Percentiles rank a stretch among this genome's conserved stretches.
Evolutionary conservation across 2,113 vertebrate species (phyloP).

Genomic region (Bombycilla garrulus): DNA sequence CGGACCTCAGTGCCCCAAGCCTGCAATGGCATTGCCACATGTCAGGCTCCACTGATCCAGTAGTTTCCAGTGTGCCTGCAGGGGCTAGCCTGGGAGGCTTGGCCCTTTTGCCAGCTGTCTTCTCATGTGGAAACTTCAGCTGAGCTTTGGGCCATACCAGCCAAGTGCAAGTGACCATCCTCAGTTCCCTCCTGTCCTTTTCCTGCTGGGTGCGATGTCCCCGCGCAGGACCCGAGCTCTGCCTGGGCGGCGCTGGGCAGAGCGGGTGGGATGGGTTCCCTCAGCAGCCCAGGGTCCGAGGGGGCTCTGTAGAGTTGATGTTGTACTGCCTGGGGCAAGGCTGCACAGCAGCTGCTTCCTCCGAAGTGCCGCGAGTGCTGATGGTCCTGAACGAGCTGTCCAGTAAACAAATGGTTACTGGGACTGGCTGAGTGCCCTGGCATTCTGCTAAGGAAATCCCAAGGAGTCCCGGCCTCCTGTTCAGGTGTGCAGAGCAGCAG

Average conservation of each 20-base stretch:
- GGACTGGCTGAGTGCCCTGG: background rate
- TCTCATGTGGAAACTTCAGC: background rate
- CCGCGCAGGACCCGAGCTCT: rapidly evolving
- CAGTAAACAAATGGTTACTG: background rate
- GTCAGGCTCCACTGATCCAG: background rate
- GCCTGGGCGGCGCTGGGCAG: rapidly evolving
- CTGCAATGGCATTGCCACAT: background rate
- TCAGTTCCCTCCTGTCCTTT: background rate
- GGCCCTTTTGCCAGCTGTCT: background rate
- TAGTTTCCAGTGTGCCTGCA: rapidly evolving
- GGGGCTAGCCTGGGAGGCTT: background rate
- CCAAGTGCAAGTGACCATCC: background rate
- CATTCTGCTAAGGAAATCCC: background rate
- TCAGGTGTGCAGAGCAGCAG: background rate
- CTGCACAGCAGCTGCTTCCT: background rate
- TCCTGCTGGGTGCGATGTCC: rapidly evolving
- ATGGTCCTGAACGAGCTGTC: background rate
- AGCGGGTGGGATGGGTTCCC: background rate
- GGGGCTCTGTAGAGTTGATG: background rate
- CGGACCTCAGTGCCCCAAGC: background rate
- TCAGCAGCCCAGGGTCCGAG: rapidly evolving
- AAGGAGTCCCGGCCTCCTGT: background rate
- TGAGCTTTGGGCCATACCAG: background rate
- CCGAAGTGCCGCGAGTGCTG: rapidly evolving
- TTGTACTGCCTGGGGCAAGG: background rate